Conservation (phyloP, 2,888 invertebrate genomes). For the Plusia festucae region DNA sequence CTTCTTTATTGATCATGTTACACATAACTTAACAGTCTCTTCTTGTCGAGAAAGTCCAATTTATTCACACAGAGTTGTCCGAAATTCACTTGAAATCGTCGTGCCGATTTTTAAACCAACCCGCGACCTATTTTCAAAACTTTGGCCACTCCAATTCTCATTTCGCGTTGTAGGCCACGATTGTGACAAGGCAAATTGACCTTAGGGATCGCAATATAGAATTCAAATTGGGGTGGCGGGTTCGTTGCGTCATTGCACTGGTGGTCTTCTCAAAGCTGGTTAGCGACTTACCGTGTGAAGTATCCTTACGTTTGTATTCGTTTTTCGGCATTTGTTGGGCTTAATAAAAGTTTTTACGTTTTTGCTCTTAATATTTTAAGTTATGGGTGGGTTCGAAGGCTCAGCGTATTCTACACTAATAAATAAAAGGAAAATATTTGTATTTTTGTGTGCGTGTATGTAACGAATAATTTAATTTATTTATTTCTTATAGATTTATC, state of each 20-base stretch:
- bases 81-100: slow-evolving; percentile 42
- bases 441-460: too few species aligned
- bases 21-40: slow-evolving; percentile 15
- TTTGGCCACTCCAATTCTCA: slow-evolving; percentile 71
- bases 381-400: background rate
- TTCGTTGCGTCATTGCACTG: slow-evolving; percentile 63
- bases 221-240: slow-evolving; percentile 51
- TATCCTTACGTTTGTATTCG: slow-evolving; percentile 27
- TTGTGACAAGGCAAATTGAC: slow-evolving; percentile 47
- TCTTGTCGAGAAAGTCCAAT: slow-evolving; percentile 38
- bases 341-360: background rate
- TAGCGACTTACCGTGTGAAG: slow-evolving; percentile 53
- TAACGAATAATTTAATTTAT: too few species aligned
- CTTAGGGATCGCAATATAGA: slow-evolving; percentile 45
- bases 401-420: too few species aligned
- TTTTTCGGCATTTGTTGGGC: slow-evolving; percentile 8
- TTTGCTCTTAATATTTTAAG: slow-evolving; percentile 1
- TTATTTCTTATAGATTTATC: too few species aligned
- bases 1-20: slow-evolving; percentile 10
- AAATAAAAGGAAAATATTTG: too few species aligned
- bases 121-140: slow-evolving; percentile 76
- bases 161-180: slow-evolving; percentile 72
- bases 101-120: slow-evolving; percentile 63
- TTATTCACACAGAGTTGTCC: slow-evolving; percentile 46
- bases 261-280: slow-evolving; percentile 56